These are phyloP conservation scores for Enteromius viviparus DNA, from an alignment of 2,797 vertebrate genomes.

Conservation along the genomic window DNA sequence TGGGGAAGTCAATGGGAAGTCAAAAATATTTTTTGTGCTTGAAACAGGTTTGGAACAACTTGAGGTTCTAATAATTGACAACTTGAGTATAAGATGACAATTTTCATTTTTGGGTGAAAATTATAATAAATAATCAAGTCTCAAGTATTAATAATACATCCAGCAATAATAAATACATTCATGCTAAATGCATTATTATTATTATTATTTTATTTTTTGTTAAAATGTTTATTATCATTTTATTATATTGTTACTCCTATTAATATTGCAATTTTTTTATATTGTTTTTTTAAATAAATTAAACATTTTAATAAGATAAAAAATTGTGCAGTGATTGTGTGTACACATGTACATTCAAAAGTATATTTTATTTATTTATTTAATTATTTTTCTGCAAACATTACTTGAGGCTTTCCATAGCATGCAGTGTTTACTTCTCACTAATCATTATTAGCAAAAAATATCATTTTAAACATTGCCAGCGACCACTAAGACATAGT, in stretches of 20 bases:
- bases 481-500: neutral
- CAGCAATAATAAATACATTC: neutral
- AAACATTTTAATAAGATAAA: neutral
- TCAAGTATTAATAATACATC: neutral
- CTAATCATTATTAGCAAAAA: neutral
- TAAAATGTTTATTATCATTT: neutral
- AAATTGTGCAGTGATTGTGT: neutral
- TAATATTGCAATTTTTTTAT: neutral
- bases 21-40: too few species aligned
- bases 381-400: neutral
- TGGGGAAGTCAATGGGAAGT: too few species aligned
- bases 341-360: neutral
- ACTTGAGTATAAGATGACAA: neutral
- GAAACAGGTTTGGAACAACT: too few species aligned
- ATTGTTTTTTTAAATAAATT: neutral
- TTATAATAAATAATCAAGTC: neutral
- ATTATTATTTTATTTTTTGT: neutral
- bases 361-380: neutral
- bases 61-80: neutral
- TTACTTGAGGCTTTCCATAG: neutral
- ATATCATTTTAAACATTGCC: neutral
- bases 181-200: neutral
- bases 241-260: neutral
- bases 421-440: neutral
- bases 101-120: neutral